Conservation (phyloP, 2,888 invertebrate genomes). For the Alitta virens region DNA sequence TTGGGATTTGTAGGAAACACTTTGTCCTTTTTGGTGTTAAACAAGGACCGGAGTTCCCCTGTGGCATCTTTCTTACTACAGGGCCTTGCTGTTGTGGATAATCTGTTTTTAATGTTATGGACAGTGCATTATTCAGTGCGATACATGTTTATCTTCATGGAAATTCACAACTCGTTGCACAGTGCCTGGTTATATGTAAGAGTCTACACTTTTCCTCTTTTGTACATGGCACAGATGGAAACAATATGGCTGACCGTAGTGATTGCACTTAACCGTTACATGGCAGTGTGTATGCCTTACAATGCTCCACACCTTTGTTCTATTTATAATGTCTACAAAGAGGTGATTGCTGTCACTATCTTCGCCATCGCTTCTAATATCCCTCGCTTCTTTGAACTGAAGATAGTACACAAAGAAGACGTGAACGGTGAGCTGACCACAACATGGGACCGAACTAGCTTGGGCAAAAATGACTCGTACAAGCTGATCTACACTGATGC, state of each 20-base stretch:
- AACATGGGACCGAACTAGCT: slow-evolving; percentile 20
- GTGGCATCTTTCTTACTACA: slow-evolving; percentile 31
- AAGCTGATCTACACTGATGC: slow-evolving; percentile 25
- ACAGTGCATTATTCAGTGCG: slow-evolving; percentile 26
- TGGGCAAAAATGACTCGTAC: slow-evolving; percentile 22
- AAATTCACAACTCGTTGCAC: background rate
- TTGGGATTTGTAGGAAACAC: slow-evolving; percentile 25
- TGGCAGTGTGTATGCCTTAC: slow-evolving; percentile 32
- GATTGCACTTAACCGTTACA: slow-evolving; percentile 32
- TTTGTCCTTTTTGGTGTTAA: slow-evolving; percentile 26
- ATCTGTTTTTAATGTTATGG: slow-evolving; percentile 28
- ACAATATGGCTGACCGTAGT: slow-evolving; percentile 33
- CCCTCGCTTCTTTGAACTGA: slow-evolving; percentile 30
- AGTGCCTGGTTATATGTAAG: slow-evolving; percentile 23
- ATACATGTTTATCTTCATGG: slow-evolving; percentile 11
- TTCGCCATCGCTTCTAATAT: slow-evolving; percentile 28
- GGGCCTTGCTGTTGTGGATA: slow-evolving; percentile 28
- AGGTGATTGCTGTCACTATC: slow-evolving; percentile 23
- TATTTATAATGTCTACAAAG: slow-evolving; percentile 27
- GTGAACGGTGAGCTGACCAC: slow-evolving; percentile 5
- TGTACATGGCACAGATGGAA: slow-evolving; percentile 31
- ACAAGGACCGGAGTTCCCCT: slow-evolving; percentile 17
- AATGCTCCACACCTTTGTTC: slow-evolving; percentile 27
- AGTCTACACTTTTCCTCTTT: slow-evolving; percentile 28
- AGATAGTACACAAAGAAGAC: background rate